Base-by-base conservation (phyloP, 2,797 vertebrate species). In the Aplochiton taeniatus region DNA sequence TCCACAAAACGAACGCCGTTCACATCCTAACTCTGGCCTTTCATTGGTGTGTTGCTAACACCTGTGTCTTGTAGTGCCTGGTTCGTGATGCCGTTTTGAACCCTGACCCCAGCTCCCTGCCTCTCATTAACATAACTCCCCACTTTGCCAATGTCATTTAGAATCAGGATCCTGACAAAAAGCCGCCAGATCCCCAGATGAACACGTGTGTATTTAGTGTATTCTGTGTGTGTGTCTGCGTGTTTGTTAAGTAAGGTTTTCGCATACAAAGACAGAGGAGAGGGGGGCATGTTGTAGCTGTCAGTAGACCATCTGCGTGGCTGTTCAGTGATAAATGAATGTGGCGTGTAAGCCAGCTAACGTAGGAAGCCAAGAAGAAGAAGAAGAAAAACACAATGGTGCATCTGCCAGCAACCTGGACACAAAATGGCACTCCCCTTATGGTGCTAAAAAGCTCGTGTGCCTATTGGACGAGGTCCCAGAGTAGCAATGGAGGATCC, bases 301-400 rank as follows among this genome's bases (percentile, higher is more conserved):
- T 68, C 69, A 69, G 45, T 59, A 44, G 49, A 18, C 46, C 69
- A 69, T 77, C 65, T 70, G 61, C 50, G 49, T 47, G 58, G 41
- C 52, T 57, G 54, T 68, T 70, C 58, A 41, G 52, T 54, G 20
- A 63, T 64, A 54, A 51, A 56, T 58, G 16, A 31, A 31, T 31
- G 31, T 31, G 31, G 31, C 31, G 31, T 31, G 31, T 31, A 31
- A 31, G 31, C 4, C 49, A 50, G 49, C 49, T 50, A 13, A 50
- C 43, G 16, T 42, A 58, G 46, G 12, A 59, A 74, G 63, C 63
- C 61, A 54, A 45, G 18, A 55, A 44, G n/a, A n/a, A n/a, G n/a
- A n/a, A n/a, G n/a, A n/a, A n/a, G n/a, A n/a, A 61, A 53, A 73
- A 70, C 64, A 68, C 49, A 69, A n/a, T 18, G 63, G 20, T 65